Conservation (phyloP, 2,113 vertebrate species). For the Lathamus discolor region DNA sequence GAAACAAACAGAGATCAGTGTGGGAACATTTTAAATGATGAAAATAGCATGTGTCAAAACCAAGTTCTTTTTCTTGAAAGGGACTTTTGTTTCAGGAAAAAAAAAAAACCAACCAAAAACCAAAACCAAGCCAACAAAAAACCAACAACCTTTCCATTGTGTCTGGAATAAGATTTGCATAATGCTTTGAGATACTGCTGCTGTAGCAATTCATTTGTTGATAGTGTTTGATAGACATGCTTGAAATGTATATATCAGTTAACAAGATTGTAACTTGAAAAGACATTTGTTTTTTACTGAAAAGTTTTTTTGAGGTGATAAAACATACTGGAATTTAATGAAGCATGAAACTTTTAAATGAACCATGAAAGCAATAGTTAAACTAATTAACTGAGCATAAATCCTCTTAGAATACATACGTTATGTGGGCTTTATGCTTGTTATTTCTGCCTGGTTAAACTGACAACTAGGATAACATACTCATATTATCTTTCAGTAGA, state of each 20-base stretch:
- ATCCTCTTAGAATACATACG: conserved; percentile 67
- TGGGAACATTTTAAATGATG: neutral
- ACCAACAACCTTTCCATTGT: neutral
- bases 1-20: neutral
- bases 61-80: conserved; percentile 4
- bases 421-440: conserved; percentile 60
- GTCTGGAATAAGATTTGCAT: conserved; percentile 42
- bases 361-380: conserved; percentile 78
- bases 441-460: conserved; percentile 70
- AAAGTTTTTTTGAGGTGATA: conserved; percentile 63
- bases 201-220: conserved; percentile 40
- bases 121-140: neutral
- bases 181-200: conserved; percentile 20
- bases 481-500: conserved; percentile 29
- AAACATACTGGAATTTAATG: conserved; percentile 84
- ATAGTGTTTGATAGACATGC: conserved; percentile 53
- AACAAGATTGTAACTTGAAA: conserved; percentile 66
- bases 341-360: conserved; percentile 79
- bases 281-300: conserved; percentile 58
- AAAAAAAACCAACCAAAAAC: neutral
- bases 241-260: conserved; percentile 71
- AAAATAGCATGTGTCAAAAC: conserved; percentile 49
- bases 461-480: conserved; percentile 41
- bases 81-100: neutral
- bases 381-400: conserved; percentile 86